Evolutionary conservation across 2,113 vertebrate genomes (phyloP).

Genomic region (Patagioenas fasciata): DNA sequence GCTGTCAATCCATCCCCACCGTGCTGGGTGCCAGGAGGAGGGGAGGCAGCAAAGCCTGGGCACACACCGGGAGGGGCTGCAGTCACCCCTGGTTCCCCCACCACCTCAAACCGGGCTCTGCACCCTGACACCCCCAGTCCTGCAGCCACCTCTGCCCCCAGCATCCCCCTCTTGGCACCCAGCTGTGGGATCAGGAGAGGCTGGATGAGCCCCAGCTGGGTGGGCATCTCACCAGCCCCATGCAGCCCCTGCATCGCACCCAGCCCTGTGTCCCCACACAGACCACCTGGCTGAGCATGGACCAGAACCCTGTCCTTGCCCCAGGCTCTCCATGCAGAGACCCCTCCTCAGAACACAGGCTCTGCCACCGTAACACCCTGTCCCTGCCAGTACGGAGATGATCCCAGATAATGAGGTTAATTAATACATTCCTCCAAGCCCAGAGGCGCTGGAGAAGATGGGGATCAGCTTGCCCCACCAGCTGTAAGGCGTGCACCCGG

Average conservation of each 20-base stretch:
- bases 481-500: not conserved
- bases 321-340: too few relatives aligned
- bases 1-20: too few relatives aligned
- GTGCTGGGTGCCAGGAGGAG: too few relatives aligned
- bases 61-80: too few relatives aligned
- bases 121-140: accelerated
- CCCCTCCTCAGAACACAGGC: not conserved
- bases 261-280: not conserved
- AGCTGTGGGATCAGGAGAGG: not conserved
- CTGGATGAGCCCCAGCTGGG: not conserved
- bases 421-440: not conserved
- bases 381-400: not conserved
- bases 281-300: too few relatives aligned
- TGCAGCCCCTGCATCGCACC: not conserved
- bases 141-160: not conserved
- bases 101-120: accelerated
- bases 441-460: not conserved
- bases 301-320: too few relatives aligned
- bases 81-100: not conserved
- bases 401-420: conserved; percentile 24
- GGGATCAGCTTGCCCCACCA: not conserved
- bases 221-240: not conserved
- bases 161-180: not conserved
- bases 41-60: too few relatives aligned
- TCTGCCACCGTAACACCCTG: not conserved